These are phyloP conservation scores for Pseudococcus longispinus DNA, from an alignment of 2,888 invertebrate species.

Conservation along the genomic window DNA sequence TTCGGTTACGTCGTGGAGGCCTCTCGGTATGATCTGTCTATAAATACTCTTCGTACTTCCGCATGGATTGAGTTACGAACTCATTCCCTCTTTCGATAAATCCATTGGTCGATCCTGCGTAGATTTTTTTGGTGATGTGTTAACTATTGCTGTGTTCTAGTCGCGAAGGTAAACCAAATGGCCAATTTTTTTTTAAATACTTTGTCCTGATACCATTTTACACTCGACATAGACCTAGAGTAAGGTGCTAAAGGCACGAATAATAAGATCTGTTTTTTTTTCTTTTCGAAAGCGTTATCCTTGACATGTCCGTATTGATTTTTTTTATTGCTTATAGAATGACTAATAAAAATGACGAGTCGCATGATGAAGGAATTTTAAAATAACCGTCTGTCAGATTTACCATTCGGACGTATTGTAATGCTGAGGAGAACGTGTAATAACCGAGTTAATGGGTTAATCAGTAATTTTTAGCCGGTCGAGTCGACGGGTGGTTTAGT, in stretches of 20 bases:
- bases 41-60: neutral
- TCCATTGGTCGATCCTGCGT: neutral
- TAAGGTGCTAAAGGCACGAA: neutral
- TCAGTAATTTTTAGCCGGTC: constrained; percentile 44
- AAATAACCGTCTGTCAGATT: constrained; percentile 47
- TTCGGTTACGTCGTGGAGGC: neutral
- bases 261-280: neutral
- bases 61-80: neutral
- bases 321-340: constrained; percentile 36
- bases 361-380: constrained; percentile 50
- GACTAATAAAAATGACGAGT: constrained; percentile 43
- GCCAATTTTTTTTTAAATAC: neutral
- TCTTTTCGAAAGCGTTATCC: constrained; percentile 40
- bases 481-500: constrained; percentile 48
- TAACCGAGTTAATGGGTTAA: constrained; percentile 47
- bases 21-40: neutral
- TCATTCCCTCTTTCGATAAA: too few species aligned
- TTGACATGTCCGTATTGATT: constrained; percentile 39
- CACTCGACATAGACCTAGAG: neutral
- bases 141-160: neutral
- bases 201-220: neutral
- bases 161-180: neutral
- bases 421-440: constrained; percentile 13
- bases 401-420: constrained; percentile 39
- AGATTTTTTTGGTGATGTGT: neutral